Conservation (phyloP, 1,140 invertebrate genomes). For the Nylanderia fulva region DNA sequence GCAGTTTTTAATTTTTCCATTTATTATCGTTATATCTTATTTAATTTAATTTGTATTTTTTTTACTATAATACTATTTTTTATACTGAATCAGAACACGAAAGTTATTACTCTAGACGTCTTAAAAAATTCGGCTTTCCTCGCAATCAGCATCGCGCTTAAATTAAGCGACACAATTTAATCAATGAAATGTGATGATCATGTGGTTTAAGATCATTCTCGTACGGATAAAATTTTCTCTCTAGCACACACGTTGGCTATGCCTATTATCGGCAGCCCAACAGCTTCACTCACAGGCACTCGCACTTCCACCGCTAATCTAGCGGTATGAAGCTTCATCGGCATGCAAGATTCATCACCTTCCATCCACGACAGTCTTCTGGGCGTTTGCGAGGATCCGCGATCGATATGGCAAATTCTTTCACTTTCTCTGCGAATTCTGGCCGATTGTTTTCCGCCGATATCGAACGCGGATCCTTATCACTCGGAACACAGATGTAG, state of each 20-base stretch:
- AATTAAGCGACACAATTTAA: background rate
- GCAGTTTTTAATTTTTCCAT: background rate
- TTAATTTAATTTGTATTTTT: no score
- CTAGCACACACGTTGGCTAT: constrained; percentile 9
- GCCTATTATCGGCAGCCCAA: background rate
- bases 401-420: background rate
- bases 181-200: background rate
- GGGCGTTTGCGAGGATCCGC: constrained; percentile 8
- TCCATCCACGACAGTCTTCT: background rate
- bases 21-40: constrained; percentile 6
- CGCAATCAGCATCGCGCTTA: background rate
- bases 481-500: background rate
- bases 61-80: background rate
- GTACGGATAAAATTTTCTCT: constrained; percentile 9
- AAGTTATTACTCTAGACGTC: background rate
- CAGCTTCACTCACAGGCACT: background rate
- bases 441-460: background rate
- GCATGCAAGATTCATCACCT: constrained; percentile 16
- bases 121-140: background rate
- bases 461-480: constrained; percentile 9
- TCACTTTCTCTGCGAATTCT: background rate
- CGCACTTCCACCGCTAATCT: constrained; percentile 25
- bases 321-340: constrained; percentile 16
- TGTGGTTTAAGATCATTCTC: background rate
- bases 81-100: background rate